Base-by-base conservation (phyloP, 2,888 invertebrate genomes). In the Sphecodes monilicornis region DNA sequence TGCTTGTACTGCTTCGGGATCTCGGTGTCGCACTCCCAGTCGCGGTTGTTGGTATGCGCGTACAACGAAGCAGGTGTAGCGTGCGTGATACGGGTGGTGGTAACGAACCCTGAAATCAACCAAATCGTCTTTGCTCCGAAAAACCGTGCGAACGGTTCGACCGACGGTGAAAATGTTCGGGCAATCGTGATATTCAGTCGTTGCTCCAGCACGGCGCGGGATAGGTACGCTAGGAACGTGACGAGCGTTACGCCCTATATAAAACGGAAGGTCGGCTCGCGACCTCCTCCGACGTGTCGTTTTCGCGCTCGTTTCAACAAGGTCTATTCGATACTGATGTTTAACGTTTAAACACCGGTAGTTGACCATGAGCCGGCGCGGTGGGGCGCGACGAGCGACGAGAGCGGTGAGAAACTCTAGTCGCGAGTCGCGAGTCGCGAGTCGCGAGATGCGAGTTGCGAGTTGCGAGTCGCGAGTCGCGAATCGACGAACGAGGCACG, bases 51-150 rank as follows among this genome's bases (percentile, higher is more conserved):
- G 18, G 94, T 92, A 79, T 96, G 95, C 1, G 96, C 96, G 91
- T 96, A 97, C 0, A 96, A 94, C 3, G 96, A 95, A 0, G 96
- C 96, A 0, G 97, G 97, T 8, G 97, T 96, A 1, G 97, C 97
- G 88, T 97, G 97, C 3, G 97, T 97, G 36, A 97, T 95, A 41
- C 97, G 95, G 3, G 97, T 96, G 0, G 96, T 97, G 1, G 97
- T 97, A 22, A 97, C 97, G 72, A 97, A 95, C 13, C 97, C 96
- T 95, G 74, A 69, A 29, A 80, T 36, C 6, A 5, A 22, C 5
- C 26, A 16, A 29, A 29, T 39, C 18, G n/a, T 8, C 5, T 26
- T 41, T 64, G 10, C 64, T 64, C 0, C 18, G 32, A 32, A 32
- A 29, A 29, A 6, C 50, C 8, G 8, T 22, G 8, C 10, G 50